Conservation (phyloP, 2,113 vertebrate species). For the Pygoscelis adeliae region DNA sequence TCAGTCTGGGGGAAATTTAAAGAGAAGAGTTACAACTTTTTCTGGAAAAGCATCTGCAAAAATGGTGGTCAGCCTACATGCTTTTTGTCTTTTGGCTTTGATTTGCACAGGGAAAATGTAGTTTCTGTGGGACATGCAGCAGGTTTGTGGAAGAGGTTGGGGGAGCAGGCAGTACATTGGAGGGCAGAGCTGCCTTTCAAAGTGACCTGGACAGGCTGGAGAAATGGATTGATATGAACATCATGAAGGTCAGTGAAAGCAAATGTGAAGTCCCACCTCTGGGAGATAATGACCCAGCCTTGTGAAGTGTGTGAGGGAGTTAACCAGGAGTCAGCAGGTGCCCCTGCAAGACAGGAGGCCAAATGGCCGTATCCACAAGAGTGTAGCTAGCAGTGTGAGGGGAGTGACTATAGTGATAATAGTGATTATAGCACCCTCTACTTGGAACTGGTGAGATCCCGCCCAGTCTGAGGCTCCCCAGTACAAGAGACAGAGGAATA, state of each 20-base stretch:
- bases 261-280: not conserved
- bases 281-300: not conserved
- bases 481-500: not conserved
- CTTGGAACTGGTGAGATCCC: not conserved
- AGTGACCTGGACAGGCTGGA: not conserved
- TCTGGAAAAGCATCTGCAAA: not conserved
- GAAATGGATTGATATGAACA: not conserved
- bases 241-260: not conserved
- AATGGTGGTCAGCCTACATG: not conserved
- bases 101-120: not conserved
- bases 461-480: not conserved
- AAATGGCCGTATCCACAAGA: not conserved
- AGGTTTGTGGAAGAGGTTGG: not conserved
- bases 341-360: not conserved
- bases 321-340: not conserved
- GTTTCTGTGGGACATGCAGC: not conserved
- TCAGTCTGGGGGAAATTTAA: not conserved
- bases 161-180: not conserved
- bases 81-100: not conserved
- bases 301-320: not conserved
- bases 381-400: not conserved
- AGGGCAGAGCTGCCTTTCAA: not conserved
- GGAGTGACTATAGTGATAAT: not conserved
- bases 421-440: not conserved
- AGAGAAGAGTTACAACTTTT: not conserved